A percentile compares a stretch with the other conserved stretches of the same genome.
Evolutionary conservation across 2,113 vertebrate species (phyloP).

Genomic region (Ameiurus melas): DNA sequence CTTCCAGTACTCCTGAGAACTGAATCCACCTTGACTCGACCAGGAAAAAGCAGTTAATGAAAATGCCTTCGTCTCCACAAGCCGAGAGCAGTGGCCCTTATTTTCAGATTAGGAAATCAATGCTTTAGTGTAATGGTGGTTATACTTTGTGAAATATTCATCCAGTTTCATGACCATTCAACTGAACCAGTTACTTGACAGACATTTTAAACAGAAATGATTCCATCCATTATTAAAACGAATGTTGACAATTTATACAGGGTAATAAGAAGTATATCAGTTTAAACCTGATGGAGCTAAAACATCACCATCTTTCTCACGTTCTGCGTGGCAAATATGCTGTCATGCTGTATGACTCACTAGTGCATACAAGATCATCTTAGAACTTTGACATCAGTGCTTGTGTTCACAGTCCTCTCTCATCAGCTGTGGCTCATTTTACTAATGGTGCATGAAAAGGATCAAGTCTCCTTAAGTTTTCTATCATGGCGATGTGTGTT

Average conservation of each 20-base stretch:
- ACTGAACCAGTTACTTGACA: constrained; percentile 66
- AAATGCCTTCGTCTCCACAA: background rate
- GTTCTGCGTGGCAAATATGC: constrained; percentile 13
- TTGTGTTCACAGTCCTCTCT: constrained; percentile 23
- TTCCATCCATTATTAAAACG: constrained; percentile 66
- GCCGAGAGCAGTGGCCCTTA: constrained; percentile 57
- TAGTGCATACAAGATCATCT: constrained; percentile 5
- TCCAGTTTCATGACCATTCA: constrained; percentile 61
- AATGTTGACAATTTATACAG: constrained; percentile 68
- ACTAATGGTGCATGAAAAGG: constrained; percentile 35
- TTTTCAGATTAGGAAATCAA: constrained; percentile 66
- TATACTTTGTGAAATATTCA: constrained; percentile 71
- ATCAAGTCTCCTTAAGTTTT: constrained; percentile 34
- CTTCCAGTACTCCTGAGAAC: background rate
- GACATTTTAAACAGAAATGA: constrained; percentile 55
- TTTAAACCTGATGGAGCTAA: constrained; percentile 58
- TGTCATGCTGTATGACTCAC: constrained; percentile 18
- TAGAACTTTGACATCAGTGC: constrained; percentile 30
- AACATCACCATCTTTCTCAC: constrained; percentile 49
- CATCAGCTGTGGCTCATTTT: constrained; percentile 30
- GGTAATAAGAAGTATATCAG: constrained; percentile 64
- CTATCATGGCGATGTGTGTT: constrained; percentile 19
- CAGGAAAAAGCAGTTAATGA: too few relatives aligned
- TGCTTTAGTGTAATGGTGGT: constrained; percentile 62
- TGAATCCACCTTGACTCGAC: too few relatives aligned